Evolutionary conservation across 2,113 vertebrate species (phyloP).

Genomic region (Lipotes vexillifer): DNA sequence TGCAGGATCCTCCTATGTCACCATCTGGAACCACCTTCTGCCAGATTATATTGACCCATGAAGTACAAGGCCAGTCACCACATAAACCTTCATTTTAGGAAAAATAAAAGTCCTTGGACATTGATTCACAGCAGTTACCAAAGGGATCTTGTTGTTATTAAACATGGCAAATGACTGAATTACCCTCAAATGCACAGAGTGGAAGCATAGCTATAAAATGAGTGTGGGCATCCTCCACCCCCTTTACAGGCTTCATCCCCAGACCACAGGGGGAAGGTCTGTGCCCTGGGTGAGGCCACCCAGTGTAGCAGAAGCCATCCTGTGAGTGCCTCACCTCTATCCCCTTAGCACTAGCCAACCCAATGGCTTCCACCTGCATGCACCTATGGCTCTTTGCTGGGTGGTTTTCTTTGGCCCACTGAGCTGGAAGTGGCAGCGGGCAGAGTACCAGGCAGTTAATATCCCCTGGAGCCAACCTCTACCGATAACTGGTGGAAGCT

Average conservation of each 20-base stretch:
- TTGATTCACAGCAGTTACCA: neutral
- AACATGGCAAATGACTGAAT: neutral
- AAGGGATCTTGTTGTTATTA: neutral
- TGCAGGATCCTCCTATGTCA: no score
- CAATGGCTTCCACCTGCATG: neutral
- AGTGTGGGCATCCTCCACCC: rapidly evolving
- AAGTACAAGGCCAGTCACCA: neutral
- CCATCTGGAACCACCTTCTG: neutral
- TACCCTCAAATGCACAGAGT: neutral
- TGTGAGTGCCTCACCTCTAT: no score
- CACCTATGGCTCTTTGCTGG: neutral
- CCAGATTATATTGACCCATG: neutral
- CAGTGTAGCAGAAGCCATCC: neutral
- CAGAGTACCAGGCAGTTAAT: neutral
- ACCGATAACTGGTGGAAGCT: neutral
- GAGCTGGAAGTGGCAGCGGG: neutral
- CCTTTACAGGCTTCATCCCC: neutral
- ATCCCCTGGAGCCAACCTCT: neutral
- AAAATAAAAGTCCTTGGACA: neutral
- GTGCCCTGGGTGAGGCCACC: neutral
- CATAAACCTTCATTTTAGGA: neutral
- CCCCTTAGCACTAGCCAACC: neutral
- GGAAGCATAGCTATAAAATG: neutral
- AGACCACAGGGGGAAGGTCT: neutral
- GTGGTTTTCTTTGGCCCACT: neutral